Percentiles rank a stretch among this genome's conserved stretches.
Conservation (phyloP, 2,888 invertebrate species). For the Pteria penguin region DNA sequence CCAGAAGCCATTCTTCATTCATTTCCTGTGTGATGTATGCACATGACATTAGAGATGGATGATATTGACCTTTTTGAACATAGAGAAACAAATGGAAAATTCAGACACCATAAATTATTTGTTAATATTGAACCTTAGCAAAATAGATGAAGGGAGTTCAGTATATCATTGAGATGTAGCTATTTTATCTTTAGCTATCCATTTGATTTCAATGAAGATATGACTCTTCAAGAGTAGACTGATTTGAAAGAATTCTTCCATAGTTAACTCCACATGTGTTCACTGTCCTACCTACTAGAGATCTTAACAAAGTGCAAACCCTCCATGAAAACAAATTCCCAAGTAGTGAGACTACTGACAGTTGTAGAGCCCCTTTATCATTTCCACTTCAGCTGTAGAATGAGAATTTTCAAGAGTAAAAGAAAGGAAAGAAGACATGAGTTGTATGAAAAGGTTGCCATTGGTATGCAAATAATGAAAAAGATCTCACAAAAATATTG, state of each 20-base stretch:
- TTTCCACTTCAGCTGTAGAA: constrained; percentile 42
- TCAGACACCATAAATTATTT: background rate
- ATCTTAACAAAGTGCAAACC: background rate
- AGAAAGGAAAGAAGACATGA: too few relatives aligned
- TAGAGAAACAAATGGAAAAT: background rate
- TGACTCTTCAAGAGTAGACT: background rate
- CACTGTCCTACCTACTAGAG: background rate
- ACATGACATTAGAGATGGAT: background rate
- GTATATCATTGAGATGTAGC: background rate
- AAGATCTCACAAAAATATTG: too few relatives aligned
- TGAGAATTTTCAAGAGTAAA: constrained; percentile 38
- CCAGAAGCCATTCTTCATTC: background rate
- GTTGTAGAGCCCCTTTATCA: constrained; percentile 30
- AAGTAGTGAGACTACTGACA: constrained; percentile 20
- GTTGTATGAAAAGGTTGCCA: too few relatives aligned
- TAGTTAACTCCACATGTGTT: background rate
- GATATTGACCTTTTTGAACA: background rate
- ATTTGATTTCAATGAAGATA: background rate
- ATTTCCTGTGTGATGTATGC: background rate
- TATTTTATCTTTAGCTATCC: background rate
- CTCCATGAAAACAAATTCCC: too few relatives aligned
- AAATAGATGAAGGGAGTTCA: background rate
- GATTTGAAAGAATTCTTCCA: background rate
- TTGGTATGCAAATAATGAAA: too few relatives aligned
- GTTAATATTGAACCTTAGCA: background rate